A percentile compares a stretch with the other conserved stretches of the same genome.
Evolutionary conservation across 2,797 vertebrate species (phyloP).

Genomic region (Lates japonicus): DNA sequence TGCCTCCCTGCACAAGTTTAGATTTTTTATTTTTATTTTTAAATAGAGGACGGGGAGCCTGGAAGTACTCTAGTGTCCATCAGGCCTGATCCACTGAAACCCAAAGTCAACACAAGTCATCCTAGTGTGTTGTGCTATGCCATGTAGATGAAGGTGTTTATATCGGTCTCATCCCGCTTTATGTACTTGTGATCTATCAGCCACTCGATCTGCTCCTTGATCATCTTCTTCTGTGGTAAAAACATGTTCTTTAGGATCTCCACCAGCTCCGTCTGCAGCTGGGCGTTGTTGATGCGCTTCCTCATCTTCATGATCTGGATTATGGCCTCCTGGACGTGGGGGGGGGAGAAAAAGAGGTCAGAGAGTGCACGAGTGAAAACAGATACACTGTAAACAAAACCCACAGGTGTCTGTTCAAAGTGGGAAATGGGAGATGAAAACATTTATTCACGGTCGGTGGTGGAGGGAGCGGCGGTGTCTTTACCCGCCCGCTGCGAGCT

Average conservation of each 20-base stretch:
- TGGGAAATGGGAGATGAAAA: conserved; percentile 38
- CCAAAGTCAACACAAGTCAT: conserved; percentile 44
- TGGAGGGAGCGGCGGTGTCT: neutral
- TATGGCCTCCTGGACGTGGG: conserved; percentile 92
- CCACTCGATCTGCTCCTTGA: conserved; percentile 99
- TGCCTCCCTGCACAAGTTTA: conserved; percentile 70
- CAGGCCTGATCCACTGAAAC: conserved; percentile 70
- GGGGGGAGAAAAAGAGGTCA: neutral
- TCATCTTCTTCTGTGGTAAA: conserved; percentile 99
- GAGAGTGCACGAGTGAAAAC: neutral
- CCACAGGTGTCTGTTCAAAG: neutral
- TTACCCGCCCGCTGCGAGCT: conserved; percentile 1
- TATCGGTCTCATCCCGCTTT: conserved; percentile 96
- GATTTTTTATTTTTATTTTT: conserved; percentile 42
- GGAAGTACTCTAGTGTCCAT: conserved; percentile 76
- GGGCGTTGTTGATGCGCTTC: conserved; percentile 99
- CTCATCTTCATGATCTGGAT: conserved; percentile 99
- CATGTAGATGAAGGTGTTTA: conserved; percentile 99
- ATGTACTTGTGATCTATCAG: conserved; percentile 99
- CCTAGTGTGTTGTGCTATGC: conserved; percentile 85
- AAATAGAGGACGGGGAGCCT: conserved; percentile 76
- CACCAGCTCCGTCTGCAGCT: conserved; percentile 99
- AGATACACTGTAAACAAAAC: neutral
- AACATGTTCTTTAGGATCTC: conserved; percentile 99
- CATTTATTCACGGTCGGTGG: conserved; percentile 28